Conservation (phyloP, 1,140 invertebrate species). For the Aradophagus sp. region DNA sequence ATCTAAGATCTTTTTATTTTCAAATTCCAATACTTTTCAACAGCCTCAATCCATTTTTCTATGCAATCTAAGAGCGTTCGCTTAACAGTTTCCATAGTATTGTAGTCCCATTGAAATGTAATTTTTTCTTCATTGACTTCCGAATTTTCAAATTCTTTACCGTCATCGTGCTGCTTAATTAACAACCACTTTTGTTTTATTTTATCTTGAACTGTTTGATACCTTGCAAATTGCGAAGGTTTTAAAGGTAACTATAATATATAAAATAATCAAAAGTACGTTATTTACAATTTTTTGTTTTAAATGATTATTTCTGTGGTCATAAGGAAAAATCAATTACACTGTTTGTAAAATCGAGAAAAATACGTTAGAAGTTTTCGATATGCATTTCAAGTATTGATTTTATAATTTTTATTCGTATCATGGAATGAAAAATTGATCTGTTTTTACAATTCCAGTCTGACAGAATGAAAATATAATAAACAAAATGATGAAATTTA, state of each 20-base stretch:
- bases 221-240: constrained; percentile 4
- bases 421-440: too few relatives aligned
- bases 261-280: neutral
- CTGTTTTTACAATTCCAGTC: too few relatives aligned
- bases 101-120: too few relatives aligned
- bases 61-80: constrained; percentile 1
- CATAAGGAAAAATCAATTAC: too few relatives aligned
- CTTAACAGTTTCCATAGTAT: neutral
- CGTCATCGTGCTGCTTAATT: neutral
- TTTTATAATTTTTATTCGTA: neutral
- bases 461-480: too few relatives aligned
- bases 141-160: neutral
- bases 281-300: too few relatives aligned
- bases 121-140: neutral
- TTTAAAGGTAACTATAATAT: neutral
- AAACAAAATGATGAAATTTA: too few relatives aligned
- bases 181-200: neutral
- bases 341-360: too few relatives aligned
- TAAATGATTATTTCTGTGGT: too few relatives aligned
- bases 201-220: neutral
- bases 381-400: too few relatives aligned
- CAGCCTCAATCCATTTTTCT: constrained; percentile 1
- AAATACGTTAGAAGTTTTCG: too few relatives aligned
- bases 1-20: neutral
- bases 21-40: constrained; percentile 3